Conservation (phyloP, 2,888 invertebrate genomes). For the Ceriagrion tenellum region DNA sequence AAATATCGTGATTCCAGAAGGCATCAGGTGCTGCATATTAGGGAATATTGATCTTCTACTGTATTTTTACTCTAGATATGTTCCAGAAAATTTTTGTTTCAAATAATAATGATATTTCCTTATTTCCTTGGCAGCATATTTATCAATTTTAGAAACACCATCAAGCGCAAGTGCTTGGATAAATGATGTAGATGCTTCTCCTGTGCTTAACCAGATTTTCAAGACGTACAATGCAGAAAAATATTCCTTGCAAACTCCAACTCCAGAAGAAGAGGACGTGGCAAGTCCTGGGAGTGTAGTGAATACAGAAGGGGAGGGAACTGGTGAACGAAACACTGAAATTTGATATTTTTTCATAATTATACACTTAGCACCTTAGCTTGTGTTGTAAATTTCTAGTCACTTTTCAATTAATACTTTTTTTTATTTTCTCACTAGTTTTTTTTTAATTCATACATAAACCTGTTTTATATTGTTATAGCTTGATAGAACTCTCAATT, state of each 20-base stretch:
- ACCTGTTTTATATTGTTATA: too few species aligned
- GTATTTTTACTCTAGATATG: too few species aligned
- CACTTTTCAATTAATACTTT: neutral
- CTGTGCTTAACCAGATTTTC: constrained; percentile 84
- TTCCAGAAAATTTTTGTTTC: too few species aligned
- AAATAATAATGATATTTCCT: neutral
- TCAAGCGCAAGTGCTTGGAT: constrained; percentile 83
- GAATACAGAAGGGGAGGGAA: neutral
- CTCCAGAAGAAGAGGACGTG: neutral
- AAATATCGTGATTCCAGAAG: too few species aligned
- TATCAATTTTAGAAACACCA: constrained; percentile 84
- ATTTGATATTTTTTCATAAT: neutral
- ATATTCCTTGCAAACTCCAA: constrained; percentile 79
- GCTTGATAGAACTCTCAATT: too few species aligned
- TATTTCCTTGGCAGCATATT: constrained; percentile 80
- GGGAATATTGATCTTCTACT: too few species aligned
- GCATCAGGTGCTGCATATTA: too few species aligned
- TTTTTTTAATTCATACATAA: too few species aligned
- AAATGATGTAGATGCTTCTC: constrained; percentile 84
- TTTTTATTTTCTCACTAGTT: neutral
- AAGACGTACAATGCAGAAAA: constrained; percentile 84
- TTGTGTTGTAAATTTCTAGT: neutral
- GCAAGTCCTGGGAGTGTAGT: neutral
- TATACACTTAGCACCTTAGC: neutral
- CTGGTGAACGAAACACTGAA: neutral